Evolutionary conservation across 1,140 invertebrate species (phyloP), one percentile per base, ranked within the genome.

Genomic region (Drosophila neocordata): DNA sequence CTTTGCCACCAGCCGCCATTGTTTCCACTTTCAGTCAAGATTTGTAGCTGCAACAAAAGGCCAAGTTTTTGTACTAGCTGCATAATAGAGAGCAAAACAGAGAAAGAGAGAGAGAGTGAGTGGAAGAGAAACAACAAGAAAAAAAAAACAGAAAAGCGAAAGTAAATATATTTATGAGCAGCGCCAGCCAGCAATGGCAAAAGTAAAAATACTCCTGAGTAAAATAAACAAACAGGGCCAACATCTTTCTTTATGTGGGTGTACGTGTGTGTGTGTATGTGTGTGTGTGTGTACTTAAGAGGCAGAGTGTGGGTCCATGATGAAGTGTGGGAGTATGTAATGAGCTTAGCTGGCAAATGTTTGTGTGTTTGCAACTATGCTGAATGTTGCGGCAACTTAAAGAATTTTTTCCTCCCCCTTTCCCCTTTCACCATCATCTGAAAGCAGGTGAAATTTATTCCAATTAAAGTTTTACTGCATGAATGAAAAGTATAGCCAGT

Each of bases 121-220:
- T 2, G 41, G n/a, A n/a, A n/a, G 34, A 48, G 4, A 20, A 1
- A n/a, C 15, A 48, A 11, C 15, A 11, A 18, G 7, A 48, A 7
- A 20, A 20, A 20, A 48, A 20, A 48, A 15, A 48, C 15, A 48
- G 41, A 77, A 77, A 78, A 88, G 79, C 69, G 78, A 88, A 87
- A 87, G 83, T 88, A 88, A 87, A 87, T 88, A 59, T 87, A 87
- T 87, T 87, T 87, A 88, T 85, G 83, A 76, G 82, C 38, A 52
- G 60, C 69, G 48, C 52, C 65, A 60, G 74, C 51, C 64, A 62
- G 59, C 57, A 48, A 20, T 1, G 22, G 55, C 68, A 80, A 61
- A 53, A 65, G 44, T 67, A 88, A 88, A 88, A 69, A 77, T 69
- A 82, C 82, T 88, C 82, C 70, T 72, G 82, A 83, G 83, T 73